Evolutionary conservation across 1,140 invertebrate genomes (phyloP).

Genomic region (Apis laboriosa): DNA sequence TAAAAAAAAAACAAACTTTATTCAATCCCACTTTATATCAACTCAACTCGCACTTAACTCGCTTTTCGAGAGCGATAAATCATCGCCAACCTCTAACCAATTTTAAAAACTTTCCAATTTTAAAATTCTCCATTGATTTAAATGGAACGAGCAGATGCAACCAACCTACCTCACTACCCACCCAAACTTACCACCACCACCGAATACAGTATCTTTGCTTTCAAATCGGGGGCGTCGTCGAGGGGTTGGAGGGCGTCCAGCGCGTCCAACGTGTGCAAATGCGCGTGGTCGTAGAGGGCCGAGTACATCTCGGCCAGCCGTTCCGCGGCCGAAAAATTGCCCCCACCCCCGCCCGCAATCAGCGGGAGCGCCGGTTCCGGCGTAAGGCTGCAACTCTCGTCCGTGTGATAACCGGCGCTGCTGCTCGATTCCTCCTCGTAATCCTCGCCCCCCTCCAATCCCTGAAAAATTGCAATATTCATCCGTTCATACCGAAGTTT

Average conservation of each 20-base stretch:
- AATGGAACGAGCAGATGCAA: too few relatives aligned
- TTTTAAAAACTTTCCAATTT: too few relatives aligned
- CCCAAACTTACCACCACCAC: conserved; percentile 91
- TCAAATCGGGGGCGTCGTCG: conserved; percentile 90
- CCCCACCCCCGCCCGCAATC: conserved; percentile 6
- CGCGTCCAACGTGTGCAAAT: conserved; percentile 92
- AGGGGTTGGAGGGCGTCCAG: conserved; percentile 89
- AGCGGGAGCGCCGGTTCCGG: conserved; percentile 59
- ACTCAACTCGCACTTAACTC: too few relatives aligned
- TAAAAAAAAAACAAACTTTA: too few relatives aligned
- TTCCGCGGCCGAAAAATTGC: conserved; percentile 61
- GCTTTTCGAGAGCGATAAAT: too few relatives aligned
- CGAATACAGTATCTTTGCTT: conserved; percentile 96
- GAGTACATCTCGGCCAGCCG: conserved; percentile 89
- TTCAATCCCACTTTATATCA: too few relatives aligned
- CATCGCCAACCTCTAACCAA: too few relatives aligned
- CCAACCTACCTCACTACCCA: conserved; percentile 60
- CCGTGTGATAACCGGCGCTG: conserved; percentile 75
- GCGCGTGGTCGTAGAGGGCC: conserved; percentile 90
- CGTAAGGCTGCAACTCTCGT: conserved; percentile 74
- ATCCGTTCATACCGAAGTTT: background rate
- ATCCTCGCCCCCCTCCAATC: conserved; percentile 54
- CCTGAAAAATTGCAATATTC: conserved; percentile 13
- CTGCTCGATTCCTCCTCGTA: conserved; percentile 72
- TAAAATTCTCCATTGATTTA: too few relatives aligned